These are phyloP conservation scores for Onychostoma macrolepis DNA, from an alignment of 2,113 vertebrate species.

Conservation along the genomic window DNA sequence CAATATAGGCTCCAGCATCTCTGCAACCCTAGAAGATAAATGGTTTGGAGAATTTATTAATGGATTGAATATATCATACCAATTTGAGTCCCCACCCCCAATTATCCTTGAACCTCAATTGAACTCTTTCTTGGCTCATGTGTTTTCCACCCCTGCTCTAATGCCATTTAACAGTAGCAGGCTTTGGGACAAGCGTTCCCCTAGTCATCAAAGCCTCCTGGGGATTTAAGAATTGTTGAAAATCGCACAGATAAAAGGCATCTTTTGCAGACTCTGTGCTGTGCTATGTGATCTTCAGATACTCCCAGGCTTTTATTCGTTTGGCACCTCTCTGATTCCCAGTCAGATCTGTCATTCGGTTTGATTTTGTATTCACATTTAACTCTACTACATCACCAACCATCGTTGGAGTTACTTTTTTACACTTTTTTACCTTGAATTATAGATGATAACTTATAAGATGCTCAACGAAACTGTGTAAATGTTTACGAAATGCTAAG, in stretches of 20 bases:
- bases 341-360: conserved; percentile 33
- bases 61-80: neutral
- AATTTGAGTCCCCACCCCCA: too few relatives aligned
- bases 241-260: conserved; percentile 24
- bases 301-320: conserved; percentile 37
- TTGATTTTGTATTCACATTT: conserved; percentile 41
- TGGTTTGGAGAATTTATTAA: neutral
- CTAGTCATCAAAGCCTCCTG: conserved; percentile 4
- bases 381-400: conserved; percentile 24
- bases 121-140: neutral
- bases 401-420: neutral
- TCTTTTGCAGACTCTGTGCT: conserved; percentile 20
- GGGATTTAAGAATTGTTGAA: conserved; percentile 23
- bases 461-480: conserved; percentile 28
- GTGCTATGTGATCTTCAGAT: conserved; percentile 22
- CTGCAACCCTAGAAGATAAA: neutral
- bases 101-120: neutral
- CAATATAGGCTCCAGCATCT: too few relatives aligned
- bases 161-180: conserved; percentile 7
- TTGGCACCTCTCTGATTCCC: conserved; percentile 24
- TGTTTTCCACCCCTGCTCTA: neutral
- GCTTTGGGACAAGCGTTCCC: neutral
- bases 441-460: conserved; percentile 38
- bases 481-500: conserved; percentile 50
- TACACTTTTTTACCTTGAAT: conserved; percentile 40